Evolutionary conservation across 2,113 vertebrate species (phyloP).

Genomic region (Labeo rohita): DNA sequence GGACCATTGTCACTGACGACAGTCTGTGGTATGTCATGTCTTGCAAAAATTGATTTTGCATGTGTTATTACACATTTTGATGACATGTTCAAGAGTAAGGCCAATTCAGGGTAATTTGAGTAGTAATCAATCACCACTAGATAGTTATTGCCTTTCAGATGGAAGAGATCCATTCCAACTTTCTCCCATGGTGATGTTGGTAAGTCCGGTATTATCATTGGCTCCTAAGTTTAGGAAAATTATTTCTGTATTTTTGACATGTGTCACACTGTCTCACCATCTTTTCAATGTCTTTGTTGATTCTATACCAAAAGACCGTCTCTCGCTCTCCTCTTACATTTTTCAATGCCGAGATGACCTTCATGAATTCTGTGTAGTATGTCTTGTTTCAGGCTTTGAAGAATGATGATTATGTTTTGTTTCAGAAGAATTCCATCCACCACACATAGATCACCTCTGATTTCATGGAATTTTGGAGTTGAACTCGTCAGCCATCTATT

Average conservation of each 20-base stretch:
- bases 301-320: too few species aligned
- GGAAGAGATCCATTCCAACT: slow-evolving; percentile 17
- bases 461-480: background rate
- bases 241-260: slow-evolving; percentile 15
- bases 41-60: background rate
- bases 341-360: too few species aligned
- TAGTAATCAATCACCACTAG: slow-evolving; percentile 40
- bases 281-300: too few species aligned
- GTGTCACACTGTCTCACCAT: too few species aligned
- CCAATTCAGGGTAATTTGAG: slow-evolving; percentile 37
- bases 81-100: slow-evolving; percentile 13
- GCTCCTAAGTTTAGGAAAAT: slow-evolving; percentile 34
- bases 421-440: too few species aligned
- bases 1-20: slow-evolving; percentile 49
- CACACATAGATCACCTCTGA: background rate
- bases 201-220: slow-evolving; percentile 16
- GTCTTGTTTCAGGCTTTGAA: too few species aligned
- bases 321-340: too few species aligned
- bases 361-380: too few species aligned
- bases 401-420: too few species aligned
- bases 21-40: slow-evolving; percentile 40
- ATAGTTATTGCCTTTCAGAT: slow-evolving; percentile 45
- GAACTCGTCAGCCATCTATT: too few species aligned
- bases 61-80: slow-evolving; percentile 9
- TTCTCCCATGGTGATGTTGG: slow-evolving; percentile 29